These are phyloP conservation scores for Chloroceryle amazona DNA, from an alignment of 2,797 vertebrate genomes.

Conservation along the genomic window DNA sequence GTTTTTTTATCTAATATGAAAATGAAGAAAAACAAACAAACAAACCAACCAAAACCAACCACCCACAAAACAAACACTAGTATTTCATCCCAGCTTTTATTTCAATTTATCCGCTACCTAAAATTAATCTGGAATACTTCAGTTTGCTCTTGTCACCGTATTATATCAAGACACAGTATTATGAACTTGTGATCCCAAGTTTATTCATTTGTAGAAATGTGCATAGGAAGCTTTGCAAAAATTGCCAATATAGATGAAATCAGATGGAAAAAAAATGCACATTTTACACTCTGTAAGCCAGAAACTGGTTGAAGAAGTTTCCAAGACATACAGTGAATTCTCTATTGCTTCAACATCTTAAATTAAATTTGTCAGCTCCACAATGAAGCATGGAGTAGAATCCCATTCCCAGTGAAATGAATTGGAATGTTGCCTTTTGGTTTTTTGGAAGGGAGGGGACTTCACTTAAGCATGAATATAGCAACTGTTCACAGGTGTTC, in stretches of 20 bases:
- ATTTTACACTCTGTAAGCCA: background rate
- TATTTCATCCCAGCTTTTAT: background rate
- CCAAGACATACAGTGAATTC: background rate
- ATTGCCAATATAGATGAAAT: background rate
- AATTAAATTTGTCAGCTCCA: background rate
- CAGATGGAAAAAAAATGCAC: background rate
- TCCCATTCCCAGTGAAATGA: background rate
- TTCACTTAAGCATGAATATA: background rate
- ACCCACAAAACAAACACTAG: background rate
- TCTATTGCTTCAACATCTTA: background rate
- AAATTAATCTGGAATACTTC: background rate
- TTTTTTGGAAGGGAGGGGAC: background rate
- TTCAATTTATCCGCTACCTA: background rate
- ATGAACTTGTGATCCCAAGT: background rate
- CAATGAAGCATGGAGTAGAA: background rate
- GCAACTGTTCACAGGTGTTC: background rate
- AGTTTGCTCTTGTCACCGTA: background rate
- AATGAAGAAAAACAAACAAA: background rate
- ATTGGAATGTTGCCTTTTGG: background rate
- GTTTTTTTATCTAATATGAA: background rate
- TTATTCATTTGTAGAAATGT: background rate
- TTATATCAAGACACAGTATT: background rate
- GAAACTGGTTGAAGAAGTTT: background rate
- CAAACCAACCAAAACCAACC: too few relatives aligned
- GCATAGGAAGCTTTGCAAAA: background rate